Evolutionary conservation across 2,888 invertebrate species (phyloP).

Genomic region (Drosophila villosipedis): DNA sequence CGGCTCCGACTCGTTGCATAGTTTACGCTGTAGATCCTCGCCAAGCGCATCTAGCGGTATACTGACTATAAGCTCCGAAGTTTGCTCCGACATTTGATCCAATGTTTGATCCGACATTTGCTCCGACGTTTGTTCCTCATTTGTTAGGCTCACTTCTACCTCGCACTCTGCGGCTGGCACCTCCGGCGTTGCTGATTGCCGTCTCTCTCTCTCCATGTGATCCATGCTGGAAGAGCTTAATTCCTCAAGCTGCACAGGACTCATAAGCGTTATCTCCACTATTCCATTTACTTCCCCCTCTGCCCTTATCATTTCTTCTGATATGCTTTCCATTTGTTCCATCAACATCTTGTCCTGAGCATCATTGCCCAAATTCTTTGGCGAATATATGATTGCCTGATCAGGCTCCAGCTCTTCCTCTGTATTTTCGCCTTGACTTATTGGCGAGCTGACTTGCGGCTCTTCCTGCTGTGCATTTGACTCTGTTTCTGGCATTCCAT

Average conservation of each 20-base stretch:
- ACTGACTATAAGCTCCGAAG: conserved; percentile 57
- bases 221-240: conserved; percentile 65
- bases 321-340: conserved; percentile 2
- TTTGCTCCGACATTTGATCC: not conserved
- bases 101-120: not conserved
- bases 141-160: conserved; percentile 10
- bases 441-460: not conserved
- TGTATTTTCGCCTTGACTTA: too few species aligned
- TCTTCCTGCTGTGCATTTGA: not conserved
- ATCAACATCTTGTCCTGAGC: too few species aligned
- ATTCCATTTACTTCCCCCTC: conserved; percentile 8
- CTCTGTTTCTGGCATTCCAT: not conserved
- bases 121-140: conserved; percentile 7
- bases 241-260: conserved; percentile 56
- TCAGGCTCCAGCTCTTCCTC: not conserved
- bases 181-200: conserved; percentile 11
- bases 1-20: conserved; percentile 20
- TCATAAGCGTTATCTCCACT: not conserved
- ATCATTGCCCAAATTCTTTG: conserved; percentile 1
- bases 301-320: not conserved
- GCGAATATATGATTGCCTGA: not conserved
- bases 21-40: conserved; percentile 60
- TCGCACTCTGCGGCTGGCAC: conserved; percentile 28
- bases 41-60: conserved; percentile 63
- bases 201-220: conserved; percentile 1